Base-by-base conservation (phyloP, 1,140 invertebrate genomes). In the Heliconius hewitsoni region DNA sequence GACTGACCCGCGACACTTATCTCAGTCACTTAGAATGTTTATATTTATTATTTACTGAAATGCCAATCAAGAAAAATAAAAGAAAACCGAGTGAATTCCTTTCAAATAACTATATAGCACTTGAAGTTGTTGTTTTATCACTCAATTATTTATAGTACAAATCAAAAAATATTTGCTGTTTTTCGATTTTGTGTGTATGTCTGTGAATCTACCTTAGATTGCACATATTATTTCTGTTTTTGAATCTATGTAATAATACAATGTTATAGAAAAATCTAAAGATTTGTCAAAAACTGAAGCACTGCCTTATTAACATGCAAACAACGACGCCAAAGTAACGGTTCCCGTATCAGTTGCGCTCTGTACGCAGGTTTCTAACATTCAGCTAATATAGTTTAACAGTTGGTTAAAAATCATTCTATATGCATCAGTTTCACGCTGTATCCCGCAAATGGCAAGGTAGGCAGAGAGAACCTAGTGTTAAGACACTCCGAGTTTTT, bases 291-390 rank as follows among this genome's bases (percentile, higher is more conserved):
- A 66, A 66, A 27, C 27, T 30, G 27, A 66, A 66, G 13, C 23
- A 11, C 27, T 30, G 11, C 27, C 30, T 16, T 4, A 66, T 86
- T 85, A 81, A 78, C 74, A 86, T 86, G 82, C 85, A 83, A 80
- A 74, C 77, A 66, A 50, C 66, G 78, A 39, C 77, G 34, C 81
- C 39, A 70, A 81, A 82, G 74, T 85, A 85, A 85, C 82, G 82
- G 84, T 76, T 80, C 77, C 74, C 73, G 73, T 79, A 80, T 83
- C 74, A 76, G 52, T 76, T 57, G 73, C 74, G 60, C 27, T 83
- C 71, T 78, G 70, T 74, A 39, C 50, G 57, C 34, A 70, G 46
- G 70, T 60, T 76, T 52, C 60, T 66, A 66, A 66, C 60, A 66
- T 23, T 9, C 60, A 30, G 27, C 60, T 66, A 30, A 66, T 66